Evolutionary conservation across 2,113 vertebrate species (phyloP).

Genomic region (Bambusicola thoracicus): DNA sequence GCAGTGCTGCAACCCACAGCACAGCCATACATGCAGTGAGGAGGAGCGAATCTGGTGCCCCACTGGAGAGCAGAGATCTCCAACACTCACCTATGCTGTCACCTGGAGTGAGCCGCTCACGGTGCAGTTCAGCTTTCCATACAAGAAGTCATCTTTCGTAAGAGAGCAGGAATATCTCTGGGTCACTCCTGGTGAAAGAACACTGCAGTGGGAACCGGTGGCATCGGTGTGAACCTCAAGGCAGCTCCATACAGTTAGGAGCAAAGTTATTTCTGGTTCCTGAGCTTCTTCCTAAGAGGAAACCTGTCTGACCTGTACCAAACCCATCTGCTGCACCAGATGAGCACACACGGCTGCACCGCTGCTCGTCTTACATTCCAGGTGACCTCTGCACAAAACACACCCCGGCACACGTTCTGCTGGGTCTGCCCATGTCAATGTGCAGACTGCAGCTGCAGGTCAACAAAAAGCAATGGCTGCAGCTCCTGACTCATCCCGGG

Average conservation of each 20-base stretch:
- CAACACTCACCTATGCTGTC: accelerated
- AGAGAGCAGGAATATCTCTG: not conserved
- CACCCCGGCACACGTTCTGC: accelerated
- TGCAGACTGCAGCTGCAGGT: not conserved
- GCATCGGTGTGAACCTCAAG: accelerated
- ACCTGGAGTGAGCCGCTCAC: not conserved
- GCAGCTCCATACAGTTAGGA: not conserved
- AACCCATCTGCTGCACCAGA: not conserved
- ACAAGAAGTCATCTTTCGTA: accelerated
- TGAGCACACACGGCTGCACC: not conserved
- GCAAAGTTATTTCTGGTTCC: not conserved
- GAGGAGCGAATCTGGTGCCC: not conserved
- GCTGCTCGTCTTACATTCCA: not conserved
- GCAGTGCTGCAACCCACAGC: accelerated
- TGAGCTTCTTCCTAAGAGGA: not conserved
- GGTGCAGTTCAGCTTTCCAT: not conserved
- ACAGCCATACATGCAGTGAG: not conserved
- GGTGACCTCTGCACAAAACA: accelerated
- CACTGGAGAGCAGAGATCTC: not conserved
- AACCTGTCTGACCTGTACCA: slow-evolving; percentile 13
- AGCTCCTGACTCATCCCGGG: not conserved
- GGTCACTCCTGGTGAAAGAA: too few relatives aligned
- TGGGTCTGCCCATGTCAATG: not conserved
- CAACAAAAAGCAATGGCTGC: not conserved
- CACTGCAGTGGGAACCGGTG: accelerated